phyloP scores from a whole-genome alignment of 2,888 invertebrate species.

The Orchestes rusci region DNA sequence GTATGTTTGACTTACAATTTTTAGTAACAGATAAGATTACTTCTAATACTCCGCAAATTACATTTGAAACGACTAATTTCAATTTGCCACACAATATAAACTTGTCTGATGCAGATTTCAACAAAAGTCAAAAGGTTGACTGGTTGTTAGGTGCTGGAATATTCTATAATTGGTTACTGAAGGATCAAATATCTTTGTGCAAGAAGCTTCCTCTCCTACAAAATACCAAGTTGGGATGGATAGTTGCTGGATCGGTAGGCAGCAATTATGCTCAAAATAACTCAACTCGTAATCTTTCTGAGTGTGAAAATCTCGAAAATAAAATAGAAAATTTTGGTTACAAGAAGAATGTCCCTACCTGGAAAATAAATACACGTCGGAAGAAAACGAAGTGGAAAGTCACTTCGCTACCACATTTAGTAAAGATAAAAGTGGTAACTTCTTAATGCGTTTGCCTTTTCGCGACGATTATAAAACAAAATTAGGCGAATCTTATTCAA shows the following conservation, averaged over 20 bases:
- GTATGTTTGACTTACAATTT: background rate
- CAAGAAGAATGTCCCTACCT: too few species aligned
- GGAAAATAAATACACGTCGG: slow-evolving; percentile 1
- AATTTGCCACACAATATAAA: slow-evolving; percentile 4
- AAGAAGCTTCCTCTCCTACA: slow-evolving; percentile 1
- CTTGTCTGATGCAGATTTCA: slow-evolving; percentile 2
- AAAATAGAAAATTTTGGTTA: too few species aligned
- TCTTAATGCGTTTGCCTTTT: slow-evolving; percentile 9
- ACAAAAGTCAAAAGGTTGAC: background rate
- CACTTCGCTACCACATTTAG: too few species aligned
- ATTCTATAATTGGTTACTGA: too few species aligned
- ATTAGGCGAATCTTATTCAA: slow-evolving; percentile 7
- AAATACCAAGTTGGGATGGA: background rate
- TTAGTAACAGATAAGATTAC: slow-evolving; percentile 5
- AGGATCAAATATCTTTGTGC: too few species aligned
- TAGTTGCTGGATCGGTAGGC: too few species aligned
- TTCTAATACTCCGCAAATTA: background rate
- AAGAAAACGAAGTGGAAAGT: too few species aligned
- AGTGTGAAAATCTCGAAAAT: too few species aligned
- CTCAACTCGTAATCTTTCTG: too few species aligned
- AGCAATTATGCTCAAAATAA: too few species aligned
- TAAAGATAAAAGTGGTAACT: slow-evolving; percentile 6
- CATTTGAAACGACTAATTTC: background rate
- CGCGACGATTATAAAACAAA: background rate
- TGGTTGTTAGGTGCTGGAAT: slow-evolving; percentile 2